Percentiles rank a stretch among this genome's conserved stretches.
Conservation (phyloP, 2,888 invertebrate species). For the Parascotia fuliginaria region DNA sequence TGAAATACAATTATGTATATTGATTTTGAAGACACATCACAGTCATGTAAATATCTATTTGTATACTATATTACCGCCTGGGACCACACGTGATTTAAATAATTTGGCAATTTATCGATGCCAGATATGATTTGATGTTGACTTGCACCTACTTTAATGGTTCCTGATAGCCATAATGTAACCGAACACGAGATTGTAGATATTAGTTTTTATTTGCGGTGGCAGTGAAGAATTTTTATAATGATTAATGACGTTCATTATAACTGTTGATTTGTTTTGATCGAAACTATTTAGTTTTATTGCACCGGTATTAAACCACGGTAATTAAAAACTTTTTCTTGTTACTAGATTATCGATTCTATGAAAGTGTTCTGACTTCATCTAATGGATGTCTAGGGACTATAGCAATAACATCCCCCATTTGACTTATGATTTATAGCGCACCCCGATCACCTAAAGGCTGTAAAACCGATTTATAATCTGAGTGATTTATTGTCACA, state of each 20-base stretch:
- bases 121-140: conserved; percentile 63
- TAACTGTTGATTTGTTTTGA: conserved; percentile 66
- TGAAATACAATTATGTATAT: conserved; percentile 39
- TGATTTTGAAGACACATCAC: conserved; percentile 39
- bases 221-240: conserved; percentile 59
- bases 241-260: conserved; percentile 61
- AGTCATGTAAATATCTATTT: conserved; percentile 40
- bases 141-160: conserved; percentile 53
- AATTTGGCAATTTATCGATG: conserved; percentile 70
- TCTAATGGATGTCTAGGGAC: conserved; percentile 61
- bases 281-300: conserved; percentile 60
- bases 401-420: conserved; percentile 58
- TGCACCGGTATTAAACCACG: conserved; percentile 45
- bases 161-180: conserved; percentile 51
- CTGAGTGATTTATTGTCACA: conserved; percentile 73
- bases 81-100: conserved; percentile 70
- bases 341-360: conserved; percentile 18
- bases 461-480: conserved; percentile 79
- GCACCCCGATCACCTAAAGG: conserved; percentile 69
- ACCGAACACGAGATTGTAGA: conserved; percentile 53
- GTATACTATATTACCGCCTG: conserved; percentile 40
- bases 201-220: conserved; percentile 59
- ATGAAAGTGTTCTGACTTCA: conserved; percentile 43
- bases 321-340: conserved; percentile 48
- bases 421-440: conserved; percentile 74